A percentile compares a stretch with the other conserved stretches of the same genome.
Conservation (phyloP, 2,888 invertebrate genomes). For the Drosophila anomelani region DNA sequence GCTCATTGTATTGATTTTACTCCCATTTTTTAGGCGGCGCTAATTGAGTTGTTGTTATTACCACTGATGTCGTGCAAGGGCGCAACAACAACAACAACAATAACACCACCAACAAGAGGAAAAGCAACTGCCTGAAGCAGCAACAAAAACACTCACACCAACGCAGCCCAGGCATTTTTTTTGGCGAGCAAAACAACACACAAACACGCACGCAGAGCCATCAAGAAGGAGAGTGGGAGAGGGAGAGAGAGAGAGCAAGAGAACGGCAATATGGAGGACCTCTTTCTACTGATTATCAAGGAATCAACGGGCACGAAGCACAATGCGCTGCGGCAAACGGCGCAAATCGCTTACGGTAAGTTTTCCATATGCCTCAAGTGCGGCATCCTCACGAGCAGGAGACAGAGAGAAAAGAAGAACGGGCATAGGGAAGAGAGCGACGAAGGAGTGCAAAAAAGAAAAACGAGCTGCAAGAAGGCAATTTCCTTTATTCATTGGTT, state of each 20-base stretch:
- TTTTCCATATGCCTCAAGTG: background rate
- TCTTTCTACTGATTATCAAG: conserved; percentile 92
- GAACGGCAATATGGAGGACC: conserved; percentile 91
- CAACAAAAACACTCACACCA: conserved; percentile 32
- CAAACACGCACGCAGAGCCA: conserved; percentile 18
- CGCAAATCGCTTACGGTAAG: conserved; percentile 94
- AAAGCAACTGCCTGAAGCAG: conserved; percentile 18
- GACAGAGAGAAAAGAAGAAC: background rate
- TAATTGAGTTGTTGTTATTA: conserved; percentile 67
- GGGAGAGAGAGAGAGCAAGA: conserved; percentile 5
- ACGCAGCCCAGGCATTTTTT: conserved; percentile 2
- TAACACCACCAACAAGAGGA: conserved; percentile 28
- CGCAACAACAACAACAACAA: conserved; percentile 32
- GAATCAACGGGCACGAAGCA: conserved; percentile 92
- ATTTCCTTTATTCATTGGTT: conserved; percentile 55
- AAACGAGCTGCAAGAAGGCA: conserved; percentile 56
- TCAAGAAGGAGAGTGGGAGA: background rate
- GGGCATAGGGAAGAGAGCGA: too few species aligned
- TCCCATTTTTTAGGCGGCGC: conserved; percentile 49
- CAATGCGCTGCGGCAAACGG: conserved; percentile 90
- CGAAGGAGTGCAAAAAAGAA: background rate
- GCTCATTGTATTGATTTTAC: conserved; percentile 72
- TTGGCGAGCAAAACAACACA: conserved; percentile 24
- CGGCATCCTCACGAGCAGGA: background rate
- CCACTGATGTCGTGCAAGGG: conserved; percentile 57